Evolutionary conservation across 2,888 invertebrate genomes (phyloP).

Genomic region (Coelopa pilipes): DNA sequence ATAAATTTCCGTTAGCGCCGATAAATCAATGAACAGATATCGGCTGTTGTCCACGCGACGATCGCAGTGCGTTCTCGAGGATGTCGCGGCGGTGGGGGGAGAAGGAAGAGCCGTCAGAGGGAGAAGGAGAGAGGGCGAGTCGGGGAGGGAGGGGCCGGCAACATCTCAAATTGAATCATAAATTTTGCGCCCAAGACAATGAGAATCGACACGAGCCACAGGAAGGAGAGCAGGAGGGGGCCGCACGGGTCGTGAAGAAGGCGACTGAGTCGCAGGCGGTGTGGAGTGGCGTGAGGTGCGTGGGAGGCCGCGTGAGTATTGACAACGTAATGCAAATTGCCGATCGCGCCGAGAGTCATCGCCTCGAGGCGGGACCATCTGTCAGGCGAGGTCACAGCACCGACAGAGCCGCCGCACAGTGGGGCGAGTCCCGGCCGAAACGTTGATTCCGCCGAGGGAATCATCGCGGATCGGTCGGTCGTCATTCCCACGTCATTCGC

Average conservation of each 20-base stretch:
- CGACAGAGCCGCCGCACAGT: no score
- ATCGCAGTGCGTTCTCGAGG: not conserved
- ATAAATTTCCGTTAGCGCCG: conserved; percentile 35
- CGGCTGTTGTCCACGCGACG: not conserved
- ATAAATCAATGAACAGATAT: conserved; percentile 36
- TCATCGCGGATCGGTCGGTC: not conserved
- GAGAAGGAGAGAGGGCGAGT: not conserved
- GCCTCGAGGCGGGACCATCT: not conserved
- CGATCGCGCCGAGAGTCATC: not conserved
- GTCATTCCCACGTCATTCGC: no score
- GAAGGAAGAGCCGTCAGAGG: not conserved
- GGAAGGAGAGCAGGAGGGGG: not conserved
- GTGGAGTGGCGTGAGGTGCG: conserved; percentile 9
- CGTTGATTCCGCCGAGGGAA: not conserved
- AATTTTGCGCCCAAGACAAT: not conserved
- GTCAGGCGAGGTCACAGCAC: not conserved
- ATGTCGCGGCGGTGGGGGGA: not conserved
- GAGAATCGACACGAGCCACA: conserved; percentile 21
- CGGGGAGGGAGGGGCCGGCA: no score
- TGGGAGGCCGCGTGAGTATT: conserved; percentile 21
- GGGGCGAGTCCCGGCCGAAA: no score
- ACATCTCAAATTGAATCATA: conserved; percentile 2
- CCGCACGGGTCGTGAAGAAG: no score
- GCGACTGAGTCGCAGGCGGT: not conserved
- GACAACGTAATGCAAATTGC: conserved; percentile 28